A percentile compares a stretch with the other conserved stretches of the same genome.
phyloP scores from a whole-genome alignment of 2,888 invertebrate species.

The Xylota sylvarum region DNA sequence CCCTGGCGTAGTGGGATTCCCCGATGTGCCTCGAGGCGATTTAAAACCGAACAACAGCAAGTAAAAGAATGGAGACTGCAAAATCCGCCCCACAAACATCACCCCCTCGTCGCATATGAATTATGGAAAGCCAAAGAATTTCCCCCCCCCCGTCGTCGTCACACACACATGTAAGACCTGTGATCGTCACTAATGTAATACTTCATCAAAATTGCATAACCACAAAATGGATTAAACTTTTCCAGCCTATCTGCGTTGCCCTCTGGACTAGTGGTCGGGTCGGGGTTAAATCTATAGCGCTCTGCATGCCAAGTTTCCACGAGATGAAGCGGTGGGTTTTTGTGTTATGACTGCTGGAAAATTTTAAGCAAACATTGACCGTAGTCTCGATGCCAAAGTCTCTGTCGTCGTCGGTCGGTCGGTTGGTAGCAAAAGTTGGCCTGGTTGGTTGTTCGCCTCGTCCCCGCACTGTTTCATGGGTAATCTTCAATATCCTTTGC shows the following conservation, averaged over 20 bases:
- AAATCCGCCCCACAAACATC: conserved; percentile 74
- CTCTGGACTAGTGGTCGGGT: not conserved
- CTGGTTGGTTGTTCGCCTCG: conserved; percentile 21
- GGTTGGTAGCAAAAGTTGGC: conserved; percentile 46
- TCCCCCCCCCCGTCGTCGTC: conserved; percentile 19
- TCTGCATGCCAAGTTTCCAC: conserved; percentile 25
- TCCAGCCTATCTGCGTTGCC: conserved; percentile 70
- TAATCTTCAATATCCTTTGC: conserved; percentile 75
- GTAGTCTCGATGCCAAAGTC: conserved; percentile 68
- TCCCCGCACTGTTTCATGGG: conserved; percentile 37
- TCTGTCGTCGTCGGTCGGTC: conserved; percentile 17
- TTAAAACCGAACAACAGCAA: conserved; percentile 59
- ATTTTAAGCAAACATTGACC: conserved; percentile 77
- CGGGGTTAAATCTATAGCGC: conserved; percentile 10
- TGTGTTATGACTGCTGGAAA: conserved; percentile 74
- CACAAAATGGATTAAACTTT: conserved; percentile 78
- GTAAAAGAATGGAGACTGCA: conserved; percentile 65
- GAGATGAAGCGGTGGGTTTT: conserved; percentile 50
- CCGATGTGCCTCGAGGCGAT: conserved; percentile 57
- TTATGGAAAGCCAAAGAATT: conserved; percentile 76
- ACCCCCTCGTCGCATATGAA: conserved; percentile 56
- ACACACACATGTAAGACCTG: conserved; percentile 31
- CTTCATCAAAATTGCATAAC: conserved; percentile 79
- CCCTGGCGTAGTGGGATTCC: conserved; percentile 37
- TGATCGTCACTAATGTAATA: conserved; percentile 71